phyloP scores from a whole-genome alignment of 2,113 vertebrate species.

The Halcyon senegalensis region DNA sequence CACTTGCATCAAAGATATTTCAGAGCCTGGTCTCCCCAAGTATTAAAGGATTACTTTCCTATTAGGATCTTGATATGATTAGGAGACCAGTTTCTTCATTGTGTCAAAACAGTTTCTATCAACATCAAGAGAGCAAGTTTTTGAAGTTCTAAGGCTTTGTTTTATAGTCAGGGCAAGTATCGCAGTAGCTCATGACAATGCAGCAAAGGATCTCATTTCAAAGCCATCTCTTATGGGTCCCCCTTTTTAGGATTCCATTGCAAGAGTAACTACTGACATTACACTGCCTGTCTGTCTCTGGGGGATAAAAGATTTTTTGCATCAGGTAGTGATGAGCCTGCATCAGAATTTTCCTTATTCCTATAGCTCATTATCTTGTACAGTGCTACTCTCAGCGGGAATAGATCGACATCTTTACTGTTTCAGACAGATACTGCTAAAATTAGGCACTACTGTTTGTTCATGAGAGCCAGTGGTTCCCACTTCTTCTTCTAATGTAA shows the following conservation, averaged over 20 bases:
- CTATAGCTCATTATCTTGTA: background rate
- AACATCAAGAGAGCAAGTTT: background rate
- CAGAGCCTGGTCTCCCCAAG: background rate
- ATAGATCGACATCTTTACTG: background rate
- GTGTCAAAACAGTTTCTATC: background rate
- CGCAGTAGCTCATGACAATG: background rate
- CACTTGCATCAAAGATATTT: background rate
- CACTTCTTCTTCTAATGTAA: background rate
- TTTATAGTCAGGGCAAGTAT: conserved; percentile 33
- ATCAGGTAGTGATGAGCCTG: background rate
- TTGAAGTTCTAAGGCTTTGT: background rate
- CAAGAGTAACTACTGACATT: background rate
- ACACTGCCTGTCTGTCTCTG: background rate
- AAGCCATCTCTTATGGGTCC: background rate
- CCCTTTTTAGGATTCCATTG: background rate
- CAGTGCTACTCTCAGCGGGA: background rate
- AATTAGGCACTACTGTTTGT: background rate
- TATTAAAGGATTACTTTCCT: background rate
- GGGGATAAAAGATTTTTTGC: conserved; percentile 12
- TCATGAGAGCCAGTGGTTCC: background rate
- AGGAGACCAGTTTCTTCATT: background rate
- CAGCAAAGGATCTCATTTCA: conserved; percentile 1
- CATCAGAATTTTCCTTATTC: background rate
- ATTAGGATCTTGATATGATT: background rate
- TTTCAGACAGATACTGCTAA: background rate